Conservation (phyloP, 2,113 vertebrate species). For the Pseudorectes ferrugineus region DNA sequence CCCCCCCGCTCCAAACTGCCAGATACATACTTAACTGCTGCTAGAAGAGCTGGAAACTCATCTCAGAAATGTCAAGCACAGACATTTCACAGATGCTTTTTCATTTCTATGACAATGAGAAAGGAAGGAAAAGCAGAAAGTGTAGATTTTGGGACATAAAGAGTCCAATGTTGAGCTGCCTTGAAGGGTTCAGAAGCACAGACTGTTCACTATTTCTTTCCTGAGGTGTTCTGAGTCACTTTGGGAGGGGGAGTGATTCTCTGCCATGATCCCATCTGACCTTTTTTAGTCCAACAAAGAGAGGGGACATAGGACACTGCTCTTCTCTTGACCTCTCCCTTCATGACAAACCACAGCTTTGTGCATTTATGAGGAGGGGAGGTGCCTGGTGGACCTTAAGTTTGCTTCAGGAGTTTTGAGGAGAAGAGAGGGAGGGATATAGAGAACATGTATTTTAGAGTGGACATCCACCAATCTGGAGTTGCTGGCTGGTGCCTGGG, state of each 20-base stretch:
- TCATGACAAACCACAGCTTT: neutral
- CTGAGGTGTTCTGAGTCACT: neutral
- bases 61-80: neutral
- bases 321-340: neutral
- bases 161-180: neutral
- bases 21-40: neutral
- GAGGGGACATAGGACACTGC: neutral
- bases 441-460: neutral
- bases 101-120: neutral
- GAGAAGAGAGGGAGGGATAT: too few species aligned
- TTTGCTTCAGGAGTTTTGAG: neutral
- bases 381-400: neutral
- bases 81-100: neutral
- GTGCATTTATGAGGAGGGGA: neutral
- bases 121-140: neutral
- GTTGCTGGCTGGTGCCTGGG: rapidly evolving
- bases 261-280: neutral
- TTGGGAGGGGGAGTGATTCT: rapidly evolving
- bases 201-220: neutral
- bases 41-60: neutral
- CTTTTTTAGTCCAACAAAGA: neutral
- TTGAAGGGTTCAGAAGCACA: neutral
- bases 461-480: rapidly evolving
- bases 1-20: neutral
- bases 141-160: neutral